phyloP scores from a whole-genome alignment of 2,797 vertebrate genomes.

The Sphaeramia orbicularis region DNA sequence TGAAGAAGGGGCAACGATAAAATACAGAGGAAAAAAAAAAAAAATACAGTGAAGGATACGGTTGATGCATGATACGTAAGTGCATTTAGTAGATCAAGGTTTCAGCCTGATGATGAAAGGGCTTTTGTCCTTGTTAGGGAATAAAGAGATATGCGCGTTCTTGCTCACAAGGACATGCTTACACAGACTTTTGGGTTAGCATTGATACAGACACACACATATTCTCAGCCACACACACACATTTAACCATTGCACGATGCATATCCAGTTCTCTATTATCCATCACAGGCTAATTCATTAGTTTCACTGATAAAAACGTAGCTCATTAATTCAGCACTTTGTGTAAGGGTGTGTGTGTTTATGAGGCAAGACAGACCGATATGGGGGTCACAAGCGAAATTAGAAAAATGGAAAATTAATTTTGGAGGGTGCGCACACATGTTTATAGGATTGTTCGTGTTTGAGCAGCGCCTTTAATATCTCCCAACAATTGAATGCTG shows the following conservation, averaged over 20 bases:
- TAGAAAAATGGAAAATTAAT: conserved; percentile 56
- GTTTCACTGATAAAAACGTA: conserved; percentile 71
- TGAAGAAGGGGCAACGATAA: background rate
- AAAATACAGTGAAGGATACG: conserved; percentile 21
- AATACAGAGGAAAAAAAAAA: conserved; percentile 25
- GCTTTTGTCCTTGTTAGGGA: conserved; percentile 69
- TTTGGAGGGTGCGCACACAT: conserved; percentile 22
- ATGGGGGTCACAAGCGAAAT: conserved; percentile 50
- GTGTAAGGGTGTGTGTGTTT: conserved; percentile 21
- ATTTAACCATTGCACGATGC: conserved; percentile 52
- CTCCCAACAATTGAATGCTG: background rate
- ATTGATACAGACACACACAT: background rate
- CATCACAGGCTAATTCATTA: conserved; percentile 73
- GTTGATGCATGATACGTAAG: conserved; percentile 50
- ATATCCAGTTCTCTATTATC: conserved; percentile 61
- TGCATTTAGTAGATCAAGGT: conserved; percentile 68
- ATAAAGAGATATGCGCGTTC: conserved; percentile 34
- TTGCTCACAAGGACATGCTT: conserved; percentile 29
- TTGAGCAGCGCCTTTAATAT: conserved; percentile 10
- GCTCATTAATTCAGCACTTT: conserved; percentile 66
- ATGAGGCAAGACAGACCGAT: conserved; percentile 5
- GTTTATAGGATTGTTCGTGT: conserved; percentile 6
- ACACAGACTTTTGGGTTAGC: conserved; percentile 10
- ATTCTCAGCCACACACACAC: background rate
- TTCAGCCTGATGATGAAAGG: conserved; percentile 67